Percentiles rank a stretch among this genome's conserved stretches.
These are phyloP conservation scores for Acropora tenuis DNA, from an alignment of 64 coral and sea anemone species.

Conservation along the genomic window DNA sequence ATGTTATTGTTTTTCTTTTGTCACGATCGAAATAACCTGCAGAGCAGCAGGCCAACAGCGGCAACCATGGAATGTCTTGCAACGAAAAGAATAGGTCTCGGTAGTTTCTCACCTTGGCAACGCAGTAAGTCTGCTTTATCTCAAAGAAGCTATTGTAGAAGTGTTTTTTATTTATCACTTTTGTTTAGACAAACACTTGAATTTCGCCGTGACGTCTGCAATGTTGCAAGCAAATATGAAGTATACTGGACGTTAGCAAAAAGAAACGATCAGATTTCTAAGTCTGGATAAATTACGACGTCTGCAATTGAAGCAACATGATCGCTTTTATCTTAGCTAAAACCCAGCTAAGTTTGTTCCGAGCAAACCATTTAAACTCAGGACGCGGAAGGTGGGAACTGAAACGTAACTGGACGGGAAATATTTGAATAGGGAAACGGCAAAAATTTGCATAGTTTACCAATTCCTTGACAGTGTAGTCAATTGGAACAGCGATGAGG, in stretches of 20 bases:
- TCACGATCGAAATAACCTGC: background rate
- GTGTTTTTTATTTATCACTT: constrained; percentile 29
- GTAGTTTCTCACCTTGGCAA: background rate
- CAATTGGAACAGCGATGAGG: background rate
- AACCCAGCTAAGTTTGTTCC: background rate
- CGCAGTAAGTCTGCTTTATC: background rate
- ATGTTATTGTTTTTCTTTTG: constrained; percentile 17
- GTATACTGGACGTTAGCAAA: background rate
- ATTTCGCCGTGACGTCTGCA: constrained; percentile 44
- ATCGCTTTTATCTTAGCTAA: background rate
- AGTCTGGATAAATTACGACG: background rate
- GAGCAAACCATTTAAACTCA: background rate
- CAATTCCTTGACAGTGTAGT: constrained; percentile 7
- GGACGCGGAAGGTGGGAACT: background rate
- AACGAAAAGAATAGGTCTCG: background rate
- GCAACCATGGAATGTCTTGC: background rate
- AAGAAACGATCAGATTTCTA: constrained; percentile 19
- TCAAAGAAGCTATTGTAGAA: background rate
- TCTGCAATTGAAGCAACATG: background rate
- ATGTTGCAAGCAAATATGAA: background rate
- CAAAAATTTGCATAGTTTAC: constrained; percentile 35
- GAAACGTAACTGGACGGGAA: background rate
- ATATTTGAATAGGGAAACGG: constrained; percentile 14
- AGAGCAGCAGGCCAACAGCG: background rate
- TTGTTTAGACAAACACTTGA: constrained; percentile 40